Conservation (phyloP, 2,888 invertebrate species). For the Laothoe populi region DNA sequence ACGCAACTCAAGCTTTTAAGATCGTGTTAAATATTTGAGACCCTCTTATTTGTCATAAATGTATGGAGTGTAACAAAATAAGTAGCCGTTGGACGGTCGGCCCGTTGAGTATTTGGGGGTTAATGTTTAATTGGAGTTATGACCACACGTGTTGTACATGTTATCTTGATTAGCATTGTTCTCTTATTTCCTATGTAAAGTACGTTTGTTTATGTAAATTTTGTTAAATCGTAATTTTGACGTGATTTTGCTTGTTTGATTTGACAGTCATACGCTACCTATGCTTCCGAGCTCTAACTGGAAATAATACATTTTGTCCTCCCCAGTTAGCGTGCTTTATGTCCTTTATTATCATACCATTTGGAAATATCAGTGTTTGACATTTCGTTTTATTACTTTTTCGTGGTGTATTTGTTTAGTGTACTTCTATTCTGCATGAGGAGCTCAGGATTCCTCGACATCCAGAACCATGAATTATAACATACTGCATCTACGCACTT, state of each 20-base stretch:
- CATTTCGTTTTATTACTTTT: background rate
- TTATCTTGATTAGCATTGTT: constrained; percentile 60
- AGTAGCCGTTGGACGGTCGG: no score
- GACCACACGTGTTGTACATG: constrained; percentile 46
- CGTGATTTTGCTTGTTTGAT: constrained; percentile 14
- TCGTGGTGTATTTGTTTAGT: background rate
- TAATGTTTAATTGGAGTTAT: constrained; percentile 48
- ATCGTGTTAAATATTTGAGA: no score
- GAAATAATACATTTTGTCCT: constrained; percentile 24
- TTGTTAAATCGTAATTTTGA: constrained; percentile 8
- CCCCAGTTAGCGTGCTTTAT: constrained; percentile 5
- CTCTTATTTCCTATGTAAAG: constrained; percentile 38
- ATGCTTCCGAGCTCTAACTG: background rate
- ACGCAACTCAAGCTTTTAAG: no score
- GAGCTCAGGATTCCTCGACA: no score
- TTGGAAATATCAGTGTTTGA: background rate
- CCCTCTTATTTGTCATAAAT: no score
- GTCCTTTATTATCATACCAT: background rate
- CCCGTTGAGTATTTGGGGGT: constrained; percentile 28
- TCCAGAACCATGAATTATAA: no score
- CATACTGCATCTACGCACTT: no score
- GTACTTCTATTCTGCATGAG: constrained; percentile 16
- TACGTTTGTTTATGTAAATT: constrained; percentile 23
- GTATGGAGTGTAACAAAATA: no score
- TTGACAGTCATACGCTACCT: constrained; percentile 9